These are phyloP conservation scores for Steatocranus sp. DNA, from an alignment of 2,797 vertebrate species.

Conservation along the genomic window DNA sequence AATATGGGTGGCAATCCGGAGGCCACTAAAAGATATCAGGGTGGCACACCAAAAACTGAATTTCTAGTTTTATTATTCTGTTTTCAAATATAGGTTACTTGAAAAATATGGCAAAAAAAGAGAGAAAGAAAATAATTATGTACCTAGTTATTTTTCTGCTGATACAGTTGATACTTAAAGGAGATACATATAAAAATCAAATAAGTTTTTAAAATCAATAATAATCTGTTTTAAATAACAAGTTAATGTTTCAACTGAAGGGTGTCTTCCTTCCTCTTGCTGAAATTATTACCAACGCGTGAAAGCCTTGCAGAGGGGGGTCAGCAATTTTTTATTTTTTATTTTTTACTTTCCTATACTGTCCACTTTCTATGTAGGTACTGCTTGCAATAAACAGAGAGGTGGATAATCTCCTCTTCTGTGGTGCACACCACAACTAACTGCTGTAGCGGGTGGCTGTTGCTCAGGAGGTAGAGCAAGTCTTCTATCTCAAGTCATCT, in stretches of 20 bases:
- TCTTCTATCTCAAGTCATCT: background rate
- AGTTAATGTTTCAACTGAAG: background rate
- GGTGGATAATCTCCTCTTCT: background rate
- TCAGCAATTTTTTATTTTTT: background rate
- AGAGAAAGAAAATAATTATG: background rate
- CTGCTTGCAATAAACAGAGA: fast-evolving
- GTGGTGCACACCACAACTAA: too few relatives aligned
- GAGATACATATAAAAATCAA: fast-evolving
- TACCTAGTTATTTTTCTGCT: background rate
- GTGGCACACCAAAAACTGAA: background rate
- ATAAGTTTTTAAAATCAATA: background rate
- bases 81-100: background rate
- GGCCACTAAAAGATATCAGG: background rate
- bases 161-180: background rate
- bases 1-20: background rate
- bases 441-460: background rate
- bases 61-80: background rate
- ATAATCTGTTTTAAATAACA: background rate
- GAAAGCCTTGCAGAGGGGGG: fast-evolving
- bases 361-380: background rate
- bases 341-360: fast-evolving
- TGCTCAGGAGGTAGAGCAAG: background rate
- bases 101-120: background rate
- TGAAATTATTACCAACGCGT: background rate
- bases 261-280: background rate